Conservation (phyloP, 2,113 vertebrate genomes). For the Podarcis muralis region DNA sequence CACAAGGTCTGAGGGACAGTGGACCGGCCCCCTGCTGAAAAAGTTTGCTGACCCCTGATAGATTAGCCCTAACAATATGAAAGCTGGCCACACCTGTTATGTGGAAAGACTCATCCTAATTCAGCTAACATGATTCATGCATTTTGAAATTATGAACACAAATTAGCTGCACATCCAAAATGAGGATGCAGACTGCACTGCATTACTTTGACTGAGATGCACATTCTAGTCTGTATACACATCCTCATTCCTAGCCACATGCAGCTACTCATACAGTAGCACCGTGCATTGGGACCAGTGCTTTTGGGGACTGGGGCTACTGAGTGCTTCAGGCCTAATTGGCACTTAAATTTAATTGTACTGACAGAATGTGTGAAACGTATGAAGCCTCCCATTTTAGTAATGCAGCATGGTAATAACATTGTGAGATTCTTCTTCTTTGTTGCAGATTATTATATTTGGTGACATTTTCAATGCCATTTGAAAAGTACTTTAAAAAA, state of each 20-base stretch:
- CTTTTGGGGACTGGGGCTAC: neutral
- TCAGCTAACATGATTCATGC: neutral
- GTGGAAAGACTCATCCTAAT: neutral
- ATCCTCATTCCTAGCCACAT: neutral
- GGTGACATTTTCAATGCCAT: neutral
- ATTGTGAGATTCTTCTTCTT: neutral
- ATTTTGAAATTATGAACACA: neutral
- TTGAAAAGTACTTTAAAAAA: neutral
- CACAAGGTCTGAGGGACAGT: too few relatives aligned
- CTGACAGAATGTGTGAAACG: neutral
- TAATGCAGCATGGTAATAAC: neutral
- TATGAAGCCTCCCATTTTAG: neutral
- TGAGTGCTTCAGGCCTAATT: neutral
- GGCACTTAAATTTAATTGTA: neutral
- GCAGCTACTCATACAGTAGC: neutral
- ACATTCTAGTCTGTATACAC: neutral
- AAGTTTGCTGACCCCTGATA: too few relatives aligned
- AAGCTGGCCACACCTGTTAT: neutral
- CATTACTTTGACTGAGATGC: neutral
- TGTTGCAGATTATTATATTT: neutral
- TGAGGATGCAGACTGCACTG: neutral
- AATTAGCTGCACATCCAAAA: neutral
- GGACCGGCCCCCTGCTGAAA: too few relatives aligned
- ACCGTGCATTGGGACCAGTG: neutral
- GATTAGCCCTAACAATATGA: neutral